A percentile compares a stretch with the other conserved stretches of the same genome.
These are phyloP conservation scores for Agonum fuliginosum DNA, from an alignment of 2,888 invertebrate species.

Conservation along the genomic window DNA sequence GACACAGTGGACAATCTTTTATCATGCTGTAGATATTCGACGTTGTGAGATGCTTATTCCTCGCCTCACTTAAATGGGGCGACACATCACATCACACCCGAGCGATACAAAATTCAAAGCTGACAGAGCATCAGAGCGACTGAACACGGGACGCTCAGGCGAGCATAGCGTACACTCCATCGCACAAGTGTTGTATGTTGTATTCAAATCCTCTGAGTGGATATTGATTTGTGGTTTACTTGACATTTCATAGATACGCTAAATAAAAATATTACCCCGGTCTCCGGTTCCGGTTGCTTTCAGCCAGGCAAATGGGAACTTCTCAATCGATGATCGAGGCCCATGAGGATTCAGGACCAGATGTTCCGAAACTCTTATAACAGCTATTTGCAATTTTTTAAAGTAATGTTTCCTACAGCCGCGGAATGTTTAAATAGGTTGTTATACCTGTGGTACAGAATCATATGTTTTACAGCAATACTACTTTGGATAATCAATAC, in stretches of 20 bases:
- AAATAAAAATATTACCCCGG: neutral
- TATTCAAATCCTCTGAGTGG: conserved; percentile 28
- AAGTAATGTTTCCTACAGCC: too few relatives aligned
- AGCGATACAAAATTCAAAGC: conserved; percentile 42
- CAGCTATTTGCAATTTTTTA: too few relatives aligned
- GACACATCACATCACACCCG: conserved; percentile 46
- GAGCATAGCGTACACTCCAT: conserved; percentile 27
- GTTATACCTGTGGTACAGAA: too few relatives aligned
- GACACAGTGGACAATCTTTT: too few relatives aligned
- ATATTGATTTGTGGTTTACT: conserved; percentile 38
- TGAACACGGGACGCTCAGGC: neutral
- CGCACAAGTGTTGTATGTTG: conserved; percentile 22
- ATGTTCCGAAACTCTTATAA: neutral
- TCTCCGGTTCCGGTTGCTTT: neutral
- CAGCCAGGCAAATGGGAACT: neutral
- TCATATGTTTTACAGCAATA: too few relatives aligned
- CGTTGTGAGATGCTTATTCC: too few relatives aligned
- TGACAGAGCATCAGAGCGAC: neutral
- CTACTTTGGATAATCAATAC: too few relatives aligned
- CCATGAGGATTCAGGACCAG: neutral
- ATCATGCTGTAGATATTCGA: too few relatives aligned
- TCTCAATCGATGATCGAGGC: neutral
- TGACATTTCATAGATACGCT: conserved; percentile 29
- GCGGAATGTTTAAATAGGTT: too few relatives aligned
- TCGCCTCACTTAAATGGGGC: conserved; percentile 15